A percentile compares a stretch with the other conserved stretches of the same genome.
phyloP scores from a whole-genome alignment of 2,113 vertebrate species.

The Copsychus sechellarum region DNA sequence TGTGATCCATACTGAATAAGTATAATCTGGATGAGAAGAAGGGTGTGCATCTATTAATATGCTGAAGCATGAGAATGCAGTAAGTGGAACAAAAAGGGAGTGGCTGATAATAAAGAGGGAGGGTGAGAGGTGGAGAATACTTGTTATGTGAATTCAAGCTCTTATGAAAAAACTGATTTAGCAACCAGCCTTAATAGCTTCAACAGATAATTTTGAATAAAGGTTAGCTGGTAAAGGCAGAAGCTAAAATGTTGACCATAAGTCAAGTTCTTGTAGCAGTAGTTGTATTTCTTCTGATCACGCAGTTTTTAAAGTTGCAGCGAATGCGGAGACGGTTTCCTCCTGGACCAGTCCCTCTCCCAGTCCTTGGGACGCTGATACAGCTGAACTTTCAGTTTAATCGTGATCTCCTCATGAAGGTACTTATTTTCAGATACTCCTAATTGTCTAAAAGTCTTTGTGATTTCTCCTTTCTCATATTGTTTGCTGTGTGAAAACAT shows the following conservation, averaged over 20 bases:
- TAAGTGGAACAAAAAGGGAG: not conserved
- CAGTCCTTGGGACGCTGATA: constrained; percentile 50
- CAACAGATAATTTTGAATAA: not conserved
- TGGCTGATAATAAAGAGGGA: constrained; percentile 14
- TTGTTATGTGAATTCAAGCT: not conserved
- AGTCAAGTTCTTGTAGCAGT: not conserved
- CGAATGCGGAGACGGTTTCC: not conserved
- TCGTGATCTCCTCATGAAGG: constrained; percentile 59
- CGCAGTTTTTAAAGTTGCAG: constrained; percentile 49
- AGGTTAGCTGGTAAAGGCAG: not conserved
- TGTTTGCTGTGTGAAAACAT: not conserved
- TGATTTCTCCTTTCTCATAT: not conserved
- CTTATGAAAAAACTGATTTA: not conserved
- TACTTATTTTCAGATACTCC: constrained; percentile 40
- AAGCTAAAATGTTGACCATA: not conserved
- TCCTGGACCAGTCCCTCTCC: constrained; percentile 66
- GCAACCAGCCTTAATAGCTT: not conserved
- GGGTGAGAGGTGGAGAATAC: not conserved
- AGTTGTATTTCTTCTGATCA: constrained; percentile 9
- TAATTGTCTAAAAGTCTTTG: not conserved
- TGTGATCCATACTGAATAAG: not conserved
- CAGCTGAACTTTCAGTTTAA: constrained; percentile 54
- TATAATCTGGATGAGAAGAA: not conserved
- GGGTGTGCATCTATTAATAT: not conserved
- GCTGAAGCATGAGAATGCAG: not conserved